Evolutionary conservation across 2,797 vertebrate species (phyloP), one percentile per base, ranked within the genome.

Genomic region (Betta splendens): DNA sequence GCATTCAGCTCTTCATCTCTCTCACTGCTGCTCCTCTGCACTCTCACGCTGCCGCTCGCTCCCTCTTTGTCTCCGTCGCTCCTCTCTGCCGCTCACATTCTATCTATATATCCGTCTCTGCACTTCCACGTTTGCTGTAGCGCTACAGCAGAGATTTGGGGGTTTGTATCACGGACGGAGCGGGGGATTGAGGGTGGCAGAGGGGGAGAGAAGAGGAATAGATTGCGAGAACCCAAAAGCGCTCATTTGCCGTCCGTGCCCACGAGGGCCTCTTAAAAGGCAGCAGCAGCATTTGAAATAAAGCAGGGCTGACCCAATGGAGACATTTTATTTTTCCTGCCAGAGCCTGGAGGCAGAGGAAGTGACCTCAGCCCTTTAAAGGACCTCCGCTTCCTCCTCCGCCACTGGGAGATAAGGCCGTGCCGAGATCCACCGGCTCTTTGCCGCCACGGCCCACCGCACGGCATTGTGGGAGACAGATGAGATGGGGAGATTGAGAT

Each of bases 311-410:
- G 89, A 93, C 91, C 84, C 18, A 91, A 91, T 88, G 87, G 86
- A 92, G 77, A 84, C 77, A 33, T 87, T 86, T 83, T 75, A 88
- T 92, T 93, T 82, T 90, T 89, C 72, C 81, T 91, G 81, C 89
- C 89, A 90, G 81, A 91, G 85, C 89, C 28, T 76, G 71, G 85
- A 93, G 91, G 89, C 80, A 92, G 87, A 93, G 94, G 94, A 96
- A 96, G 94, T 95, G 92, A 95, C 93, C 94, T 90, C 56, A 64
- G 71, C 79, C 85, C 46, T 87, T 87, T 91, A 85, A 91, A 94
- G 89, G 91, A 89, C 90, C 90, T 93, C 90, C 83, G 88, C 90
- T 95, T 95, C 93, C 93, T 93, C 85, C 73, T 56, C 71, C 73
- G 9, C 75, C 85, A 69, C 87, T 81, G 86, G 88, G 89, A 79